Base-by-base conservation (phyloP, 2,113 vertebrate species). In the Dicaeum eximium region DNA sequence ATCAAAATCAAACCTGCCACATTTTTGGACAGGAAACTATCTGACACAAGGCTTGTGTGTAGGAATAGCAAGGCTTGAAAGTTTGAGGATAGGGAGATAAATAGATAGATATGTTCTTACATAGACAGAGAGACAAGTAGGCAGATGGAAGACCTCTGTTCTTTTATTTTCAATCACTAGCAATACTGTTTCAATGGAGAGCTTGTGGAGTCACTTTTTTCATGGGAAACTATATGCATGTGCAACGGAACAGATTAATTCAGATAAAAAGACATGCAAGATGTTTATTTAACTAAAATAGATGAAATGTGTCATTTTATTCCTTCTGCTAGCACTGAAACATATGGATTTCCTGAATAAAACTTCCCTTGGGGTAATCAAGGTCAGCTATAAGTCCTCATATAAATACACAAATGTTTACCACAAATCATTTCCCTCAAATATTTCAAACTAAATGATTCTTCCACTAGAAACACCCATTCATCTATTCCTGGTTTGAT, bases 401-500 rank as follows among this genome's bases (percentile, higher is more conserved):
- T 50, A 88, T 51, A 91, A 94, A 94, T 74, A 85, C 37, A 87
- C 37, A 65, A 92, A 88, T 50, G 37, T 92, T 94, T 95, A 88
- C 62, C 28, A 42, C 57, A 87, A 90, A 90, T 48, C 25, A 61
- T 75, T 90, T 25, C 45, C 22, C 23, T 45, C 37, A 86, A 81
- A 77, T 82, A 73, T 80, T 80, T 95, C 51, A 93, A 93, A 90
- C 9, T 38, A 56, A 94, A 73, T 45, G 8, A 14, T 80, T 90
- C 53, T 72, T 95, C 23, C 7, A 45, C 45, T 70, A 75, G 79
- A 88, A 93, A 73, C 14, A n/a, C 4, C 8, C 28, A 70, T 57
- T 90, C 28, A 48, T 30, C 23, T 85, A 65, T 57, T 72, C 61
- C 40, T 88, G 69, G 28, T 45, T 75, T 72, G 54, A 69, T 69